Conservation (phyloP, 2,888 invertebrate genomes). For the Drosophila mimica region DNA sequence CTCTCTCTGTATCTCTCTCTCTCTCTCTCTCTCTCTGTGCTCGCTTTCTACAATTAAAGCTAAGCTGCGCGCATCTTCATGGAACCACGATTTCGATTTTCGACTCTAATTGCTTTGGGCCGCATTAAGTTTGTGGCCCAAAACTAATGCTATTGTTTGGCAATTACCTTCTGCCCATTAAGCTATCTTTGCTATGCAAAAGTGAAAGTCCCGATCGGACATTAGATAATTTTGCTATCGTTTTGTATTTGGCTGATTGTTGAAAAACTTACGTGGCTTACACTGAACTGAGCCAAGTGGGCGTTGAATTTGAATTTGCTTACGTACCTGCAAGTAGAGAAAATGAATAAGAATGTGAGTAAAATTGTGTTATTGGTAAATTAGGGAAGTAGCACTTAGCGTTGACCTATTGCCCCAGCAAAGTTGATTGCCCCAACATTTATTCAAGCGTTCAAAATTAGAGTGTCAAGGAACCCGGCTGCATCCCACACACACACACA, state of each 20-base stretch:
- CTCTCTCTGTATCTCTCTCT: background rate
- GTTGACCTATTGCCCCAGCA: conserved; percentile 35
- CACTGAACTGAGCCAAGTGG: conserved; percentile 6
- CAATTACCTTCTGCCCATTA: conserved; percentile 36
- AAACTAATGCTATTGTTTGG: conserved; percentile 32
- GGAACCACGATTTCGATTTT: conserved; percentile 35
- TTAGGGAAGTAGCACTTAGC: conserved; percentile 20
- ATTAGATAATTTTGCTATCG: conserved; percentile 38
- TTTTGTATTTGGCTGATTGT: conserved; percentile 2
- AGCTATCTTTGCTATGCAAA: conserved; percentile 14
- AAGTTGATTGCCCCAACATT: conserved; percentile 16
- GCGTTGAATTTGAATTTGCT: conserved; percentile 2
- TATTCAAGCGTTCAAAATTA: conserved; percentile 61
- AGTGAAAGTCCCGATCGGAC: conserved; percentile 51
- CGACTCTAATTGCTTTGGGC: conserved; percentile 47
- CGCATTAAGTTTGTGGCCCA: background rate
- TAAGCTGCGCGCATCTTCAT: conserved; percentile 48
- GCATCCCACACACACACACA: background rate
- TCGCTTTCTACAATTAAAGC: conserved; percentile 71
- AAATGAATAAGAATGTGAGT: conserved; percentile 9
- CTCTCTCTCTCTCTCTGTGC: background rate
- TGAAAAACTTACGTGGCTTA: conserved; percentile 36
- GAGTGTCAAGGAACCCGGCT: conserved; percentile 35
- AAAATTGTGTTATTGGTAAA: background rate
- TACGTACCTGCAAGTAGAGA: conserved; percentile 63